Evolutionary conservation across 2,113 vertebrate species (phyloP), one percentile per base, ranked within the genome.

Genomic region (Procavia capensis): DNA sequence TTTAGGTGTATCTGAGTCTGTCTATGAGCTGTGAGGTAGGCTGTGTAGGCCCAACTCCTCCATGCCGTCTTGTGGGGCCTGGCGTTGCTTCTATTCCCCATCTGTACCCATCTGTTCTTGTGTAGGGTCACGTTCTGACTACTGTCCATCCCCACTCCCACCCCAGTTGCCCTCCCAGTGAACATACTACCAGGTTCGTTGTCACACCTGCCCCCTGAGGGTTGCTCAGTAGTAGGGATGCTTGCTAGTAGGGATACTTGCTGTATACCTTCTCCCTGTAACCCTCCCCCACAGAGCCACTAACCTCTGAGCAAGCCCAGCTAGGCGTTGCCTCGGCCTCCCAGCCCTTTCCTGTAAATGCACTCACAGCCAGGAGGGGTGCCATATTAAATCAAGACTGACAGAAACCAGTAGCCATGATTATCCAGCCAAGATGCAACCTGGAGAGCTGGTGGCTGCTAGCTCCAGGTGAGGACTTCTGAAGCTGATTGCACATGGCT

Each of bases 331-430:
- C 76, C 93, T 86, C 24, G 2, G 79, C 82, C 89, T 86, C 50
- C 19, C 85, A 79, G 36, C 74, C 36, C 78, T 96, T 97, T 97
- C 96, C 96, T 63, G 91, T 91, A 97, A 97, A 95, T 89, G 97
- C 93, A 91, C 93, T 92, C 93, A 75, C 45, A 96, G 89, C 84
- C 88, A 97, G 93, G 93, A 98, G 95, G 86, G 96, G 80, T 96
- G 96, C 97, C 95, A 34, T 95, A 54, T 94, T 85, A 93, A 95
- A 92, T 97, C 95, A 97, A 39, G 59, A 93, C 74, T 94, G 97
- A 98, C 87, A 45, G 94, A 95, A 97, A 97, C 88, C 94, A 94
- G 97, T 68, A 95, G 78, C 82, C 36, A 54, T 0, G 0, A 92
- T 95, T 95, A 89, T 85, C 91, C n/a, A 94, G 78, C 45, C 45